phyloP scores from a whole-genome alignment of 2,888 invertebrate genomes.

The Drosophila dives region DNA sequence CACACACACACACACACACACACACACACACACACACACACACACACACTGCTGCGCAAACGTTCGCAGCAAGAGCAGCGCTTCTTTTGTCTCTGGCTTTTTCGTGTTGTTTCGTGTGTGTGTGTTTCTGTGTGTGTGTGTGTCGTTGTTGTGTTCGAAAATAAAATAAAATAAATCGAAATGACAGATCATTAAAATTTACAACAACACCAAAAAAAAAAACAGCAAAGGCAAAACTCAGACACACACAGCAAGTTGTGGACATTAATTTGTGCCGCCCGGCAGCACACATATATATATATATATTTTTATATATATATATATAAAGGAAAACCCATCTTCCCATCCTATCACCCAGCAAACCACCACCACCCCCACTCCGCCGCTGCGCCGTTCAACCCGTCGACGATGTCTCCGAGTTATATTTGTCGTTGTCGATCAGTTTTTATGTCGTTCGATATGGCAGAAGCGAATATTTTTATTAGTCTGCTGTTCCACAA shows the following conservation, averaged over 20 bases:
- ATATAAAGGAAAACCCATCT: constrained; percentile 9
- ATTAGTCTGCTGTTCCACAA: constrained; percentile 72
- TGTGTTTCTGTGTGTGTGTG: constrained; percentile 27
- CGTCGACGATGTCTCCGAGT: constrained; percentile 54
- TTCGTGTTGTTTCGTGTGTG: neutral
- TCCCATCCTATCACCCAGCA: no score
- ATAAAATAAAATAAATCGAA: constrained; percentile 84
- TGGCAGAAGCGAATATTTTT: constrained; percentile 74
- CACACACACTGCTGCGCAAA: neutral
- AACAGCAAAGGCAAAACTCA: constrained; percentile 38
- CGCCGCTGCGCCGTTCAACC: constrained; percentile 1
- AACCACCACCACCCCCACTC: constrained; percentile 20
- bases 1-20: neutral
- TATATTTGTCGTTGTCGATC: constrained; percentile 81
- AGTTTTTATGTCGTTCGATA: constrained; percentile 81
- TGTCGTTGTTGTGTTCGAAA: constrained; percentile 65
- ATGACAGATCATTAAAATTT: constrained; percentile 85
- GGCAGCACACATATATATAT: neutral
- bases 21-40: neutral
- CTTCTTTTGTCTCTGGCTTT: constrained; percentile 57
- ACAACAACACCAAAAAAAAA: constrained; percentile 67
- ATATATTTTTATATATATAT: neutral
- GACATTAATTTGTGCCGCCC: constrained; percentile 66
- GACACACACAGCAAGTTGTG: constrained; percentile 62
- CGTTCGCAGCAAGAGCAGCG: constrained; percentile 1